Evolutionary conservation across 2,888 invertebrate genomes (phyloP), one percentile per base, ranked within the genome.

Genomic region (Oxyscelio sp.): DNA sequence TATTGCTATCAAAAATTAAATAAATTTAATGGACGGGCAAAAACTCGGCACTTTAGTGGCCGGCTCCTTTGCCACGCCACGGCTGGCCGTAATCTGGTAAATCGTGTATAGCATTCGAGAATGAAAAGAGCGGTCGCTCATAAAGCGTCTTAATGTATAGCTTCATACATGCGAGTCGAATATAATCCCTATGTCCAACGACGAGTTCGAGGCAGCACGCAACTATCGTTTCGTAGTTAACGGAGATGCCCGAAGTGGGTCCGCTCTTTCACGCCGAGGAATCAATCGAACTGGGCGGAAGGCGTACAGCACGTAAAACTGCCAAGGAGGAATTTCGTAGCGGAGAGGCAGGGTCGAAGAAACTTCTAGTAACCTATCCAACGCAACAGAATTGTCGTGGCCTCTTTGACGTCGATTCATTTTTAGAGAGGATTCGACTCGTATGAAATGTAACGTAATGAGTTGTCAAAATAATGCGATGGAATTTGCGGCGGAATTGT

Each of bases 201-300:
- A 83, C 68, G 84, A 77, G 75, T 77, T 71, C 63, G 75, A 80
- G 59, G 74, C 75, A 58, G 81, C 85, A 85, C 85, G 85, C 85
- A 85, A 85, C 65, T 75, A 85, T 85, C 81, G 85, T 77, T 77
- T 71, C 65, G 79, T 66, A 80, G 83, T 83, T 78, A 79, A 79
- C 79, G 70, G 74, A 83, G 79, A 83, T 65, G 83, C 84, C 77
- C 80, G 84, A 84, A 84, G 84, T 80, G 84, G 84, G 84, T 84
- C 84, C 75, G 59, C 61, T 85, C 77, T 50, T 85, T 79, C 84
- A 79, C 75, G 74, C 83, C 68, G 80, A 75, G 84, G 71, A 71
- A 80, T 71, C 85, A 58, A 70, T 58, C 80, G 50, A 74, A 85
- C 78, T 65, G 78, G 77, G 73, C 75, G 78, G 68, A 81, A 80